phyloP scores from a whole-genome alignment of 1,140 invertebrate species.

The Bombus balteatus region DNA sequence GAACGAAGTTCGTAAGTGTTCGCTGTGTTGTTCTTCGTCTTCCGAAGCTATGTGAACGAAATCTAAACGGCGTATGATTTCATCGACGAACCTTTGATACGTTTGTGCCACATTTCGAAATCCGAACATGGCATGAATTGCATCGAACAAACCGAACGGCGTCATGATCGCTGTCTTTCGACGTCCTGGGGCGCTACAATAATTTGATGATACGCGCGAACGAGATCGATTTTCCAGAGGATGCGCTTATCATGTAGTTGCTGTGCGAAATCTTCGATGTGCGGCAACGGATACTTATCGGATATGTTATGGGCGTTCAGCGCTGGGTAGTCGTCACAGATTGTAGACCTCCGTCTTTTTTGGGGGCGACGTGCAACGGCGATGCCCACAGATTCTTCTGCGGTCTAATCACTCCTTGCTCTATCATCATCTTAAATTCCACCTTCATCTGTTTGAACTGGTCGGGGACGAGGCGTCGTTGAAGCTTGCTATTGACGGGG shows the following conservation, averaged over 20 bases:
- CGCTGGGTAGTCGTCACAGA: too few relatives aligned
- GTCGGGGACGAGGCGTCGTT: accelerated
- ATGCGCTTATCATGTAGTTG: accelerated
- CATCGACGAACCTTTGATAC: too few relatives aligned
- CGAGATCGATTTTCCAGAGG: accelerated
- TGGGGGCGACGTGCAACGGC: accelerated
- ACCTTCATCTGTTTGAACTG: accelerated
- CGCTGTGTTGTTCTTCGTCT: too few relatives aligned
- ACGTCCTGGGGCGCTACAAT: accelerated
- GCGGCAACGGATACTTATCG: accelerated
- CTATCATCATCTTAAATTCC: too few relatives aligned
- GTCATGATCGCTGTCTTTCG: accelerated
- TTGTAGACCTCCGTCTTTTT: accelerated
- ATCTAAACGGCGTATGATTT: too few relatives aligned
- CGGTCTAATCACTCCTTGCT: too few relatives aligned
- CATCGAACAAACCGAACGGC: accelerated
- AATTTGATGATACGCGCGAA: accelerated
- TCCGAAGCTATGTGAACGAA: too few relatives aligned
- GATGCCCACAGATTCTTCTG: accelerated
- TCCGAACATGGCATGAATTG: accelerated
- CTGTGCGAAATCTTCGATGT: accelerated
- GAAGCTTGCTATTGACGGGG: accelerated
- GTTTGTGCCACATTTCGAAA: accelerated
- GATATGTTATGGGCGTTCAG: accelerated
- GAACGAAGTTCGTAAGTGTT: too few relatives aligned